Percentiles rank a stretch among this genome's conserved stretches.
Evolutionary conservation across 92 coral and sea anemone species (phyloP).

Genomic region (Palythoa caribaeorum): DNA sequence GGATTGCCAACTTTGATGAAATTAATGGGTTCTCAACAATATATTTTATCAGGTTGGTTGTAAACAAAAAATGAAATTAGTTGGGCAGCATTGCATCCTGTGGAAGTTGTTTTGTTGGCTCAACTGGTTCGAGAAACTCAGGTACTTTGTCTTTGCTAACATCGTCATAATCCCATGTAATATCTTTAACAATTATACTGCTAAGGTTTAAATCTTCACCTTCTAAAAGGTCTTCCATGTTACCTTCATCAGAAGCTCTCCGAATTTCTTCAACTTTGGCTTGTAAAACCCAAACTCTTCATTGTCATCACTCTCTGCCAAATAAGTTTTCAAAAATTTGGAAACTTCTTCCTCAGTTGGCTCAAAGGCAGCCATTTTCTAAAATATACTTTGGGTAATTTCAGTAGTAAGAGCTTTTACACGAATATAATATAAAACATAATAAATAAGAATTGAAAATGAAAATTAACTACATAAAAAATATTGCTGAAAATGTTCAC

Average conservation of each 20-base stretch:
- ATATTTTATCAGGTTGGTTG: background rate
- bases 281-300: background rate
- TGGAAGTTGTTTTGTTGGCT: background rate
- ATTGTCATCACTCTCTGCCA: background rate
- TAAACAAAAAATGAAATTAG: slow-evolving; percentile 1
- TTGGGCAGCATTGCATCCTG: background rate
- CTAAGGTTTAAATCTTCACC: background rate
- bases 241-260: background rate
- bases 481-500: too few species aligned
- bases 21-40: background rate
- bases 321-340: background rate
- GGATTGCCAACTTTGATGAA: too few species aligned
- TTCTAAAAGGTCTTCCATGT: slow-evolving; percentile 1
- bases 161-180: slow-evolving; percentile 1
- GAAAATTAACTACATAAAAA: too few species aligned
- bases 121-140: background rate
- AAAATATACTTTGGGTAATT: background rate
- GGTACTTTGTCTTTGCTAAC: background rate
- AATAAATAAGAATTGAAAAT: too few species aligned
- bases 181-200: background rate
- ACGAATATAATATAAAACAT: background rate
- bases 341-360: background rate
- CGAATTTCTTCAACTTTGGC: background rate
- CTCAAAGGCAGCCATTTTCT: slow-evolving; percentile 3
- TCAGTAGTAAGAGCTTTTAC: background rate